Base-by-base conservation (phyloP, 2,113 vertebrate genomes). In the Laticauda laticaudata region DNA sequence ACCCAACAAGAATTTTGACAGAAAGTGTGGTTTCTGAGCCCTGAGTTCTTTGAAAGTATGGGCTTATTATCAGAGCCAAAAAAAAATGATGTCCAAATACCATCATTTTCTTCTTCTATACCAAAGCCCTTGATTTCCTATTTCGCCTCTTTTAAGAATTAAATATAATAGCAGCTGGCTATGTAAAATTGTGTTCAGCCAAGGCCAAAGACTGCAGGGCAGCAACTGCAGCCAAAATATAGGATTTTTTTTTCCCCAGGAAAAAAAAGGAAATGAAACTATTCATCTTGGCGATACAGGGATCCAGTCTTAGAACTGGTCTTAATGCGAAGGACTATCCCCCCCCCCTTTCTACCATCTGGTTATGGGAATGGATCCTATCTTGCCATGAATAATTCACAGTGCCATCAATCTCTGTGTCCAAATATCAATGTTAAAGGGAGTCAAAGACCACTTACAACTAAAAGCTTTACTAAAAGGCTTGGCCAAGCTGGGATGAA, bases 361-460 rank as follows among this genome's bases (percentile, higher is more conserved):
- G 95, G 94, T 97, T 97, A 95, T 97, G 96, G 95, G 96, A 97
- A 97, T 0, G 1, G 96, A 95, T 91, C 96, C 94, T 1, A 95
- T 94, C 96, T 64, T 7, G 0, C 5, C 3, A 34, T 97, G 95
- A 97, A 97, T 97, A 96, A 97, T 97, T 97, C 96, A 97, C 94
- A 94, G 89, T 10, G 92, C 93, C 95, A 96, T 0, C 94, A 93
- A 95, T 95, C 95, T 96, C 94, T 93, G 93, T 95, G 94, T 97
- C 95, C 94, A 96, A 96, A 97, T 97, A 97, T 96, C 96, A 96
- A 96, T 97, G 96, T 95, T 97, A 93, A 93, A 94, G 94, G 95
- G 95, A n/a, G 93, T 94, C 96, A 95, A 96, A 95, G 94, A 96
- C 95, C 96, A 96, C 96, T 97, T 97, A 97, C 96, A 96, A 94